Conservation (phyloP, 2,888 invertebrate species). For the Drosophila algonquin region DNA sequence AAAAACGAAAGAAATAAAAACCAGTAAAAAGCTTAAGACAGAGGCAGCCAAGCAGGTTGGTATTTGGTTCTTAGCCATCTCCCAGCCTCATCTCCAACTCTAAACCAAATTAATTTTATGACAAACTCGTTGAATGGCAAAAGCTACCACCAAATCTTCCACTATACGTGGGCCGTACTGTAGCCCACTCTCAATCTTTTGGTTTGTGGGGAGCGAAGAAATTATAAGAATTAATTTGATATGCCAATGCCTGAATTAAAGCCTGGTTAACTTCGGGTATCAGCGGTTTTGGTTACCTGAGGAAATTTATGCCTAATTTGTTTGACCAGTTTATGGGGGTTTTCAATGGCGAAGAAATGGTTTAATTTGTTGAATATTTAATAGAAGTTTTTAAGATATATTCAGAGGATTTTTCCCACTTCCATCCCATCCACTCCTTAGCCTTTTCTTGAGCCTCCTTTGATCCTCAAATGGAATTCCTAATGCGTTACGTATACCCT, state of each 20-base stretch:
- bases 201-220: constrained; percentile 10
- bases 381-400: not conserved
- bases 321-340: constrained; percentile 12
- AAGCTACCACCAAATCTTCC: constrained; percentile 53
- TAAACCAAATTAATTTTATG: constrained; percentile 68
- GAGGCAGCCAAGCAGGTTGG: constrained; percentile 32
- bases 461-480: not conserved
- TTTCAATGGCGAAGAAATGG: constrained; percentile 14
- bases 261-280: constrained; percentile 36
- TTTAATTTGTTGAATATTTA: constrained; percentile 19
- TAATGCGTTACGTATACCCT: constrained; percentile 51
- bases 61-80: constrained; percentile 2
- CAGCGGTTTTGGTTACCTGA: constrained; percentile 26
- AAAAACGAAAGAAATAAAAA: constrained; percentile 21
- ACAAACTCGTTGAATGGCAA: constrained; percentile 71
- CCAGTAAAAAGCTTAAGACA: constrained; percentile 33
- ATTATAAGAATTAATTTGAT: constrained; percentile 41
- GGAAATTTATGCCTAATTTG: constrained; percentile 36
- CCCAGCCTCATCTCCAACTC: constrained; percentile 28
- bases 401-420: not conserved
- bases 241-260: constrained; percentile 45
- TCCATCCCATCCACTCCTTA: not conserved
- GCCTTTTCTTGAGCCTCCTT: not conserved
- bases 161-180: constrained; percentile 47
- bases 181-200: constrained; percentile 20